These are phyloP conservation scores for Struthidea cinerea DNA, from an alignment of 2,113 vertebrate genomes.

Conservation along the genomic window DNA sequence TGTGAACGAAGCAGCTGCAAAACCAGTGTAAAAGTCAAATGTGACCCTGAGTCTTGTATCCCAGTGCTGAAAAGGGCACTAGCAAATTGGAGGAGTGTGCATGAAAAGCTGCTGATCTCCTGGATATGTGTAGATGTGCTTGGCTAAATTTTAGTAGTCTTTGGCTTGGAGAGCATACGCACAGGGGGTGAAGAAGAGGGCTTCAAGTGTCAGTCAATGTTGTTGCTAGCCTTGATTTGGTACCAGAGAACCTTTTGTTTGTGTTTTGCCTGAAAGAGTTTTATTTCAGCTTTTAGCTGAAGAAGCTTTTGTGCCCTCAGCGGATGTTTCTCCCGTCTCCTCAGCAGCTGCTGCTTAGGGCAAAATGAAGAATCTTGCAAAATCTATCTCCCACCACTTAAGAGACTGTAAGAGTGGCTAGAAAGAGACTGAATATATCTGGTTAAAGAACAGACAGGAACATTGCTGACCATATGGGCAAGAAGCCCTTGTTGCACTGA, in stretches of 20 bases:
- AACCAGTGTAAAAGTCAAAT: background rate
- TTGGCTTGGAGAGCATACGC: background rate
- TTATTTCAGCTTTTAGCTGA: background rate
- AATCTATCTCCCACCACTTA: background rate
- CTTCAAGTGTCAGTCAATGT: background rate
- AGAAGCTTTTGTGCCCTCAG: background rate
- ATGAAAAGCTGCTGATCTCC: background rate
- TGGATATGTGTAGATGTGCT: background rate
- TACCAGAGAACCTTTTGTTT: background rate
- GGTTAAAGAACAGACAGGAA: background rate
- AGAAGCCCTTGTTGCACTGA: background rate
- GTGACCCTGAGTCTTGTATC: background rate
- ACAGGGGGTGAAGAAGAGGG: accelerated
- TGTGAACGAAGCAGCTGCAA: background rate
- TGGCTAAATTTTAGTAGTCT: background rate
- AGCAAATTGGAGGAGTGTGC: background rate
- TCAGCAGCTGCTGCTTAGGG: background rate
- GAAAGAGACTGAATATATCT: background rate
- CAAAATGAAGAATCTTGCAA: background rate
- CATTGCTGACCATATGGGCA: background rate
- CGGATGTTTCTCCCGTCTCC: accelerated
- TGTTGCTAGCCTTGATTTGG: background rate
- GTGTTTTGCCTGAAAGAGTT: background rate
- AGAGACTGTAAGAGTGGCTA: background rate
- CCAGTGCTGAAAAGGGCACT: background rate